Conservation (phyloP, 2,888 invertebrate species). For the Ischnus inquisitorius region DNA sequence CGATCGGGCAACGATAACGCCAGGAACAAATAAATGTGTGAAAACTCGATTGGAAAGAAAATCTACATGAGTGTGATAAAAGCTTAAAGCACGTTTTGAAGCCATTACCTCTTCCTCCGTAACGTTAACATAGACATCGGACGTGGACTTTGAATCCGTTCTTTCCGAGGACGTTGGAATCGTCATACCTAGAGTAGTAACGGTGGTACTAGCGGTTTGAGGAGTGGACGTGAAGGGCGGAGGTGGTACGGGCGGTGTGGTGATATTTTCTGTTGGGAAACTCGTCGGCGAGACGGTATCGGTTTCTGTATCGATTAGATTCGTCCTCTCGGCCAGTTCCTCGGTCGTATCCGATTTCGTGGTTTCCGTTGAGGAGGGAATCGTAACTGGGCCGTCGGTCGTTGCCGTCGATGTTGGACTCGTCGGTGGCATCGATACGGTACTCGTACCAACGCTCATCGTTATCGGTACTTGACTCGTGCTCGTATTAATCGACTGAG, state of each 20-base stretch:
- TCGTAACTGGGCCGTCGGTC: constrained; percentile 61
- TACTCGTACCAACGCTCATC: constrained; percentile 57
- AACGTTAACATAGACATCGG: constrained; percentile 78
- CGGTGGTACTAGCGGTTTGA: constrained; percentile 34
- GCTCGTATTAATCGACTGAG: constrained; percentile 75
- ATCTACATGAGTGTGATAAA: constrained; percentile 60
- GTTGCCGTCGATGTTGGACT: constrained; percentile 48
- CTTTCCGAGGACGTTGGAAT: constrained; percentile 68
- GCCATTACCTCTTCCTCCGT: constrained; percentile 84
- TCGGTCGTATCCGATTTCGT: constrained; percentile 73
- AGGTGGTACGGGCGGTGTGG: constrained; percentile 64
- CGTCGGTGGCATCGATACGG: constrained; percentile 66
- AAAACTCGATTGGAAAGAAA: constrained; percentile 23
- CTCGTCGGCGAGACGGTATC: constrained; percentile 70
- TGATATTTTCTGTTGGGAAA: constrained; percentile 73
- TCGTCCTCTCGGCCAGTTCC: constrained; percentile 73
- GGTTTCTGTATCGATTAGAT: constrained; percentile 72
- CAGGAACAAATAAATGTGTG: constrained; percentile 2
- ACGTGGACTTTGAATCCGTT: constrained; percentile 75
- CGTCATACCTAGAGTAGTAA: constrained; percentile 64
- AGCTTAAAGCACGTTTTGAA: constrained; percentile 68
- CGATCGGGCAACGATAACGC: constrained; percentile 46
- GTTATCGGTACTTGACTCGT: constrained; percentile 52
- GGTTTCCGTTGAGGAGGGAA: constrained; percentile 71
- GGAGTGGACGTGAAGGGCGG: constrained; percentile 67